Percentiles rank a stretch among this genome's conserved stretches.
phyloP scores from a whole-genome alignment of 1,140 invertebrate species.

The Ptiloglossa arizonensis region DNA sequence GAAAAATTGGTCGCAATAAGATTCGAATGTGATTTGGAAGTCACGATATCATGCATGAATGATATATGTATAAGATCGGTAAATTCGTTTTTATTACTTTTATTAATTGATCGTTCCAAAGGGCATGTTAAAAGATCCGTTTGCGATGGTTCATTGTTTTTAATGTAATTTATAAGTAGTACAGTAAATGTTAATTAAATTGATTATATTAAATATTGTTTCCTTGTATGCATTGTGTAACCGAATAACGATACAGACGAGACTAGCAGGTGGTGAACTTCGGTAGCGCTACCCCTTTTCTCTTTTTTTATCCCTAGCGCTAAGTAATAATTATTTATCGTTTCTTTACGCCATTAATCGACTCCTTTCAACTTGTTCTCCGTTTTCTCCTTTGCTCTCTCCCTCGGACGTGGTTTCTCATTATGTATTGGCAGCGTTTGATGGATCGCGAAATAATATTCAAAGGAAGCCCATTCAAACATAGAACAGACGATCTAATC shows the following conservation, averaged over 20 bases:
- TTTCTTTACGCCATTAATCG: slow-evolving; percentile 50
- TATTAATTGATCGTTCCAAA: slow-evolving; percentile 17
- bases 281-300: slow-evolving; percentile 71
- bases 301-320: slow-evolving; percentile 66
- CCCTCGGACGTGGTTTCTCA: slow-evolving; percentile 46
- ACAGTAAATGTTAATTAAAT: slow-evolving; percentile 80
- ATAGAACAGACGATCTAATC: slow-evolving; percentile 54
- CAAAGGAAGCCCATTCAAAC: slow-evolving; percentile 73
- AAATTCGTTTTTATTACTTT: not conserved
- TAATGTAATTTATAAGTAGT: slow-evolving; percentile 79
- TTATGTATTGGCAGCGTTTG: slow-evolving; percentile 72
- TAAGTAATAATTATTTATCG: slow-evolving; percentile 73
- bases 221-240: slow-evolving; percentile 79
- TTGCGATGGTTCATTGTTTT: slow-evolving; percentile 74
- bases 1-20: too few species aligned
- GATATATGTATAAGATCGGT: not conserved
- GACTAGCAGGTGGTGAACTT: slow-evolving; percentile 79
- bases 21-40: too few species aligned
- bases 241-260: slow-evolving; percentile 79
- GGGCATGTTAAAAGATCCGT: slow-evolving; percentile 36
- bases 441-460: slow-evolving; percentile 68
- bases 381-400: slow-evolving; percentile 46
- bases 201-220: slow-evolving; percentile 80
- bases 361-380: slow-evolving; percentile 45
- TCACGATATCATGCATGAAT: not conserved